phyloP scores from a whole-genome alignment of 2,797 vertebrate genomes.

The Brotogeris chrysoptera region DNA sequence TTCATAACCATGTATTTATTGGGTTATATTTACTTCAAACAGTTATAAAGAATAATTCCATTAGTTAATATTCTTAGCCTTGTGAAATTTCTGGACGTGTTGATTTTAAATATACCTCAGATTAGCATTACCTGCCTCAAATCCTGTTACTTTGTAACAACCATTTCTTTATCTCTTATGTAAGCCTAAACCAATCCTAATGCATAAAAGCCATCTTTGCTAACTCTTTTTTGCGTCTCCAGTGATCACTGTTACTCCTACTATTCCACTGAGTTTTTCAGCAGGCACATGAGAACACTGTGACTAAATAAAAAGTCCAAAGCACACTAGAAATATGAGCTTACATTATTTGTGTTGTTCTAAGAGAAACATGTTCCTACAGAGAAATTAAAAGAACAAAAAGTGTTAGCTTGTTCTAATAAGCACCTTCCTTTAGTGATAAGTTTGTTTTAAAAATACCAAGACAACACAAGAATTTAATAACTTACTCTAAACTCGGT shows the following conservation, averaged over 20 bases:
- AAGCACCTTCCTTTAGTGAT: not conserved
- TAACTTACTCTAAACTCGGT: conserved; percentile 81
- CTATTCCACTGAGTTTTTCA: not conserved
- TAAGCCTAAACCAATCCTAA: not conserved
- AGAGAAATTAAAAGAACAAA: not conserved
- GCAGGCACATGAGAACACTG: not conserved
- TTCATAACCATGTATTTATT: not conserved
- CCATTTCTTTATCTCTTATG: not conserved
- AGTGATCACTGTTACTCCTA: not conserved
- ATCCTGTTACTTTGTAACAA: not conserved
- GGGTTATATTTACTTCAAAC: not conserved
- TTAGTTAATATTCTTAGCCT: not conserved
- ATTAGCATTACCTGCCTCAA: not conserved
- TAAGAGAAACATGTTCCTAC: not conserved
- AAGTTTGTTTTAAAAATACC: not conserved
- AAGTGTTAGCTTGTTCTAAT: not conserved
- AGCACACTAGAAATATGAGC: not conserved
- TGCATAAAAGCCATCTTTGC: not conserved
- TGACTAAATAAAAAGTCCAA: not conserved
- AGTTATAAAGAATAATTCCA: not conserved
- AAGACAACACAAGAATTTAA: not conserved
- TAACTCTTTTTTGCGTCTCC: not conserved
- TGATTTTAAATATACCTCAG: not conserved
- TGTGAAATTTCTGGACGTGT: not conserved
- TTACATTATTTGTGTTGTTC: not conserved